phyloP scores from a whole-genome alignment of 2,888 invertebrate species.

The Melipona beecheii region DNA sequence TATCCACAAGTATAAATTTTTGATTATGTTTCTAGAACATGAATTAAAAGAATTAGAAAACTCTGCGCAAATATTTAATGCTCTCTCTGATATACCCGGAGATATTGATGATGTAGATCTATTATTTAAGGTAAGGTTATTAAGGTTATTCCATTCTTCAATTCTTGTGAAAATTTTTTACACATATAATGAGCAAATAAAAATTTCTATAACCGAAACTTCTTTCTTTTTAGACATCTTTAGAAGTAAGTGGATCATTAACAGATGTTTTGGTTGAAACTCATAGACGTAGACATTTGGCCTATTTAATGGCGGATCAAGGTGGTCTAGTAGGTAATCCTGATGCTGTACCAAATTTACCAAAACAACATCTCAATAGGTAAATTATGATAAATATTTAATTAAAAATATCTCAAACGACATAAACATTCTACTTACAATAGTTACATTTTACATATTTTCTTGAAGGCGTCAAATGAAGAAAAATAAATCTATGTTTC shows the following conservation, averaged over 20 bases:
- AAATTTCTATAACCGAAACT: neutral
- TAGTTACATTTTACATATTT: slow-evolving; percentile 24
- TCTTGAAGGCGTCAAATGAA: slow-evolving; percentile 92
- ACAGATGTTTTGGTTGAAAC: slow-evolving; percentile 95
- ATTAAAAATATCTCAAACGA: neutral
- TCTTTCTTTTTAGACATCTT: slow-evolving; percentile 85
- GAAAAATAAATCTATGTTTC: slow-evolving; percentile 95
- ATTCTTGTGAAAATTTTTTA: neutral
- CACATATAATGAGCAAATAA: neutral
- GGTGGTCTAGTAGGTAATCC: slow-evolving; percentile 97
- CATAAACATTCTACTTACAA: neutral
- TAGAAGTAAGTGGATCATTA: slow-evolving; percentile 92
- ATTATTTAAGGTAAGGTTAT: slow-evolving; percentile 90
- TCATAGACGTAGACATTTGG: slow-evolving; percentile 95
- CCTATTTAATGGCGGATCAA: slow-evolving; percentile 98
- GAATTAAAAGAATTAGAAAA: slow-evolving; percentile 94
- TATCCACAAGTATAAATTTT: slow-evolving; percentile 1
- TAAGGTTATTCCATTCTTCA: slow-evolving; percentile 9
- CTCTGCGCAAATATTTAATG: slow-evolving; percentile 99
- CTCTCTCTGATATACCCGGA: slow-evolving; percentile 97
- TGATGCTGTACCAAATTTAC: slow-evolving; percentile 94
- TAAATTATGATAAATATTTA: slow-evolving; percentile 67
- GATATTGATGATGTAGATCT: slow-evolving; percentile 96
- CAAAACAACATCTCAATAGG: slow-evolving; percentile 95
- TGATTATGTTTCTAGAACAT: slow-evolving; percentile 85